These are phyloP conservation scores for Discoglossus pictus DNA, from an alignment of 2,797 vertebrate genomes.

Conservation along the genomic window DNA sequence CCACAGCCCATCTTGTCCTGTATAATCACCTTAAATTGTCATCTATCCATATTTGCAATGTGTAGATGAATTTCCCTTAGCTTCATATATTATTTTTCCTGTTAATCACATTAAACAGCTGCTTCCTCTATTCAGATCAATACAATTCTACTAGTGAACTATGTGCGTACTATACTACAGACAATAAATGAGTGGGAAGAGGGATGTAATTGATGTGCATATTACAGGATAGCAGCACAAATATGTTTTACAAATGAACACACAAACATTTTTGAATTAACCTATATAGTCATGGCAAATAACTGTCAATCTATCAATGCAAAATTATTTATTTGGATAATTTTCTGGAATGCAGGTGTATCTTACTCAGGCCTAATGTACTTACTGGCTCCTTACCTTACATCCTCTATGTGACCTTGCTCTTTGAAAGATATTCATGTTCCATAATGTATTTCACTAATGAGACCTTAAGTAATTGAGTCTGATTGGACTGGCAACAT, in stretches of 20 bases:
- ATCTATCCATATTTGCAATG: conserved; percentile 8
- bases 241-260: too few relatives aligned
- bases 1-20: neutral
- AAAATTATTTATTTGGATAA: too few relatives aligned
- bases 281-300: neutral
- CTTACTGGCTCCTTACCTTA: conserved; percentile 59
- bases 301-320: neutral
- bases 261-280: too few relatives aligned
- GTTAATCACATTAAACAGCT: neutral
- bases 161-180: too few relatives aligned
- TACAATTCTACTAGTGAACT: neutral
- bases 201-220: too few relatives aligned
- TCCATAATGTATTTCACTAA: conserved; percentile 82
- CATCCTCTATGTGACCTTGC: conserved; percentile 71
- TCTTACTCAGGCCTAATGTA: conserved; percentile 54
- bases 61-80: neutral
- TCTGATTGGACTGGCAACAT: conserved; percentile 84
- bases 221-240: too few relatives aligned
- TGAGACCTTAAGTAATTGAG: conserved; percentile 83
- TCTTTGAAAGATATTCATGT: conserved; percentile 70
- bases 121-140: neutral
- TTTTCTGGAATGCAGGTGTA: conserved; percentile 47
- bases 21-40: neutral
- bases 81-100: neutral
- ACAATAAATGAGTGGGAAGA: too few relatives aligned